These are phyloP conservation scores for Apantesis nais DNA, from an alignment of 2,888 invertebrate species.

Conservation along the genomic window DNA sequence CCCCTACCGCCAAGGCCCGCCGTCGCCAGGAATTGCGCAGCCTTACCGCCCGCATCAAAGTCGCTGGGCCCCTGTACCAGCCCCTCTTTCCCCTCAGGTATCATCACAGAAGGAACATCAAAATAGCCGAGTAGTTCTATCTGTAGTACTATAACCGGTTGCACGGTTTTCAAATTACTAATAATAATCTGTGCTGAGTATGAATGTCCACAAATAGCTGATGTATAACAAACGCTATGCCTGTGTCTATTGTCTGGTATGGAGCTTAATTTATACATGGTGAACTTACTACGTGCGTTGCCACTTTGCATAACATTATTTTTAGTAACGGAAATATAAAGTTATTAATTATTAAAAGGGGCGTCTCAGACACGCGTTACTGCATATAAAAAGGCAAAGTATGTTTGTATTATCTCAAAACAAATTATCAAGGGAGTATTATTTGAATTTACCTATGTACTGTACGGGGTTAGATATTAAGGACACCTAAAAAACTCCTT, in stretches of 20 bases:
- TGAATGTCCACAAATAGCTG: slow-evolving; percentile 39
- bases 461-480: no score
- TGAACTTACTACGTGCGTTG: slow-evolving; percentile 23
- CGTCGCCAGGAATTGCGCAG: slow-evolving; percentile 70
- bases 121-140: slow-evolving; percentile 51
- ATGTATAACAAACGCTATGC: slow-evolving; percentile 42
- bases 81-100: slow-evolving; percentile 82
- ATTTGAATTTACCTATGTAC: no score
- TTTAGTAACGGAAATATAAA: background rate
- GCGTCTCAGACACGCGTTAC: background rate
- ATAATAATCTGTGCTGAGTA: slow-evolving; percentile 29
- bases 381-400: background rate
- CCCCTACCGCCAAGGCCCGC: slow-evolving; percentile 68
- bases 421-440: background rate
- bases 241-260: slow-evolving; percentile 20
- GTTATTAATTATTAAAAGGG: background rate
- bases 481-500: background rate
- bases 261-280: slow-evolving; percentile 24
- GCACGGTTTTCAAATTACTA: slow-evolving; percentile 50
- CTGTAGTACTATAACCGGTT: slow-evolving; percentile 33
- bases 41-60: slow-evolving; percentile 73
- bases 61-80: slow-evolving; percentile 82
- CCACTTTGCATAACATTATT: slow-evolving; percentile 14
- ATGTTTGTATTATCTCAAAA: background rate
- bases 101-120: slow-evolving; percentile 49